phyloP scores from a whole-genome alignment of 2,113 vertebrate species.

The Triplophysa rosa region DNA sequence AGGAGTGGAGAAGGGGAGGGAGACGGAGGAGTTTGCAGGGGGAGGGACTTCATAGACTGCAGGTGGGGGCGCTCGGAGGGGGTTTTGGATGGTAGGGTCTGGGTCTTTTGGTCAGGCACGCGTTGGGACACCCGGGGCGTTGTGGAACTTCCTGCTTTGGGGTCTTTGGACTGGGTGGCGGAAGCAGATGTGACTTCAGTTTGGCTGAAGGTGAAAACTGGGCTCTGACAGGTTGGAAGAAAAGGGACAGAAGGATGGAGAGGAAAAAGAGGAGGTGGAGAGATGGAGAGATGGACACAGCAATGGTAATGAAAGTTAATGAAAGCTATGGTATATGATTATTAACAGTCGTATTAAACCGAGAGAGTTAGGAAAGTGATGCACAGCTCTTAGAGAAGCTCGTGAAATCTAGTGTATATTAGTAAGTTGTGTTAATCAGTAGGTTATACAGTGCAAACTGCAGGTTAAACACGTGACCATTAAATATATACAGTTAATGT shows the following conservation, averaged over 20 bases:
- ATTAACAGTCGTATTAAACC: constrained; percentile 49
- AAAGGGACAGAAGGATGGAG: constrained; percentile 57
- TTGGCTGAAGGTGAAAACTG: constrained; percentile 88
- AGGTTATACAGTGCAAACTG: constrained; percentile 2
- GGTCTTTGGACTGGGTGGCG: constrained; percentile 71
- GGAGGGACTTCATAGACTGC: constrained; percentile 83
- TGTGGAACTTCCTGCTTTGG: constrained; percentile 69
- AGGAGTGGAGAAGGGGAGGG: constrained; percentile 73
- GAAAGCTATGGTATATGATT: constrained; percentile 65
- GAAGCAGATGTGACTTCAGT: constrained; percentile 73
- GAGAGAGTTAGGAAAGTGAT: constrained; percentile 41
- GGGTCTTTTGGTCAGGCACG: constrained; percentile 81
- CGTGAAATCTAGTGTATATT: constrained; percentile 11
- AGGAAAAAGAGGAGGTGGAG: constrained; percentile 60
- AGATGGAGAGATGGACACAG: constrained; percentile 64
- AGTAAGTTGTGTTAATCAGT: not conserved
- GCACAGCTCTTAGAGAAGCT: constrained; percentile 17
- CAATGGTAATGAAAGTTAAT: constrained; percentile 70
- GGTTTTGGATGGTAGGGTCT: constrained; percentile 86
- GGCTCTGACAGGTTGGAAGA: constrained; percentile 78
- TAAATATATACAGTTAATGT: constrained; percentile 1
- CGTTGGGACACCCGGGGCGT: constrained; percentile 72
- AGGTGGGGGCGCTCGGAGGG: constrained; percentile 77
- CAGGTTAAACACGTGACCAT: not conserved
- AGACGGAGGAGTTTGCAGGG: constrained; percentile 75